phyloP scores from a whole-genome alignment of 2,797 vertebrate species.

The Euthynnus affinis region DNA sequence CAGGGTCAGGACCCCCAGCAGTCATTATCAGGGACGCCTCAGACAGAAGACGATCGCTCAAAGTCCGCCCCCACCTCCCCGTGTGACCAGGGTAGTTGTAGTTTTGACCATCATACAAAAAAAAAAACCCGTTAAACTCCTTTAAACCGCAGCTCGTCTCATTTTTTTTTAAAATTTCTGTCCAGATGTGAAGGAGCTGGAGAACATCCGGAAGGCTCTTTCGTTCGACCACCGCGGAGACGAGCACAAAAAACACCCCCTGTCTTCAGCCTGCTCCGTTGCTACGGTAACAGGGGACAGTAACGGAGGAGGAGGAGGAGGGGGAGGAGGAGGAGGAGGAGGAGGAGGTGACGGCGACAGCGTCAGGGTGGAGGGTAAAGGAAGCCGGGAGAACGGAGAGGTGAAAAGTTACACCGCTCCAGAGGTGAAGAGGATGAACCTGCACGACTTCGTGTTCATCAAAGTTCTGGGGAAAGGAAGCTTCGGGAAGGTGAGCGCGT shows the following conservation, averaged over 20 bases:
- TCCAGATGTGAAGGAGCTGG: constrained; percentile 93
- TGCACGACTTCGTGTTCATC: constrained; percentile 95
- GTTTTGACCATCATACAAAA: neutral
- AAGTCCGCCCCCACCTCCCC: constrained; percentile 96
- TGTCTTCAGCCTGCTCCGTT: constrained; percentile 74
- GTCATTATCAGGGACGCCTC: constrained; percentile 84
- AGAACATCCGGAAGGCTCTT: constrained; percentile 95
- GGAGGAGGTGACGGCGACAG: neutral
- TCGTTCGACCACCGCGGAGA: constrained; percentile 95
- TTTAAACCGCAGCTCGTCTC: neutral
- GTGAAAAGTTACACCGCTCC: constrained; percentile 77
- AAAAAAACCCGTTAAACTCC: neutral
- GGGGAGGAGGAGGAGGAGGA: neutral
- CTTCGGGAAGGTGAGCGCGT: constrained; percentile 92
- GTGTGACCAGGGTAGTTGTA: constrained; percentile 91
- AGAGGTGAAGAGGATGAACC: constrained; percentile 87
- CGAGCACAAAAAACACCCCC: constrained; percentile 86
- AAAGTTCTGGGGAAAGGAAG: constrained; percentile 98
- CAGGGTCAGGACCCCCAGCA: constrained; percentile 90
- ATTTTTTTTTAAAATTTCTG: neutral
- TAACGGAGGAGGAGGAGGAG: neutral
- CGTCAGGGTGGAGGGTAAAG: neutral
- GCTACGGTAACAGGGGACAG: constrained; percentile 10
- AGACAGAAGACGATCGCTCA: constrained; percentile 91
- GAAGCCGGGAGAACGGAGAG: constrained; percentile 87